These are phyloP conservation scores for Trichogramma pretiosum DNA, from an alignment of 1,140 invertebrate genomes.

Conservation along the genomic window DNA sequence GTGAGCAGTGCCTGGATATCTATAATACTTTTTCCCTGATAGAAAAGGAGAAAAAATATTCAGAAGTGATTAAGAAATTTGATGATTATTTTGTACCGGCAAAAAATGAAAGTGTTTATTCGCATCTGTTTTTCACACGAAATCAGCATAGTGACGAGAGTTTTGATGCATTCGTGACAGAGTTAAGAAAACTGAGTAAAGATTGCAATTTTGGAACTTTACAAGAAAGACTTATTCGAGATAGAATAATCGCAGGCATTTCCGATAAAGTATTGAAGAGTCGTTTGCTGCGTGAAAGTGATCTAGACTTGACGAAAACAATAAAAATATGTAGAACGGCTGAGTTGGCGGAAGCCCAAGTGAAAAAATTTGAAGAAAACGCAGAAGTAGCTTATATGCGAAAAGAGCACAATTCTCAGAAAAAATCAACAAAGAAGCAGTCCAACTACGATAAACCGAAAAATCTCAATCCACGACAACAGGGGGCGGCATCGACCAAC, in stretches of 20 bases:
- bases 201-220: slow-evolving; percentile 27
- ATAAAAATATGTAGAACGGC: slow-evolving; percentile 21
- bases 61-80: slow-evolving; percentile 18
- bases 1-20: slow-evolving; percentile 14
- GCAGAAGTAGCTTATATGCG: slow-evolving; percentile 1
- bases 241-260: slow-evolving; percentile 33
- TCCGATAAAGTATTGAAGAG: slow-evolving; percentile 29
- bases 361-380: slow-evolving; percentile 3
- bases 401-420: neutral
- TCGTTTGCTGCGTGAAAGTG: slow-evolving; percentile 26
- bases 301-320: slow-evolving; percentile 25
- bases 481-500: neutral
- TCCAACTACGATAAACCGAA: neutral
- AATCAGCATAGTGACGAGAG: slow-evolving; percentile 22
- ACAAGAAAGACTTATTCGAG: slow-evolving; percentile 28
- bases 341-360: slow-evolving; percentile 12
- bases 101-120: slow-evolving; percentile 20
- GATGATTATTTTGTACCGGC: slow-evolving; percentile 23
- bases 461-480: neutral
- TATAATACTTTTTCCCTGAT: slow-evolving; percentile 18
- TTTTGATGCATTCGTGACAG: slow-evolving; percentile 27
- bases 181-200: slow-evolving; percentile 23
- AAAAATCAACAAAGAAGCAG: neutral
- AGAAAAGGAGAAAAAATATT: slow-evolving; percentile 9
- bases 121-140: slow-evolving; percentile 25